Base-by-base conservation (phyloP, 2,113 vertebrate species). In the Hypanus sabinus region DNA sequence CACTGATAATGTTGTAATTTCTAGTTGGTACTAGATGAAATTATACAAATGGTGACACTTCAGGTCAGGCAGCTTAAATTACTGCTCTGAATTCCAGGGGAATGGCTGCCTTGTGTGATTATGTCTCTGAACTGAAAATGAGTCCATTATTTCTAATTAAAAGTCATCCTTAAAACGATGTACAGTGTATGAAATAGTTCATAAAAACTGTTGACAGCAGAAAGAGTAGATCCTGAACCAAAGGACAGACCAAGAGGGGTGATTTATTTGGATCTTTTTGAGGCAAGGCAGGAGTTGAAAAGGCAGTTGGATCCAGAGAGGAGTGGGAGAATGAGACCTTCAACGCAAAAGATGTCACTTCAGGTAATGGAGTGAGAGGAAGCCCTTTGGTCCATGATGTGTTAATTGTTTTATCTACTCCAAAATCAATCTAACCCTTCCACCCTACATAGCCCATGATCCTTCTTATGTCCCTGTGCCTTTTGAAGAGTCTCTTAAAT, bases 21-120 rank as follows among this genome's bases (percentile, higher is more conserved):
- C 85, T 18, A 90, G 85, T 33, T 60, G 65, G 57, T 65, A 90
- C 85, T 90, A 60, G 65, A 90, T 90, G 60, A 90, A 90, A 90
- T 90, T 90, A 90, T 90, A 90, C 60, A 90, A 90, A 90, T 90
- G 60, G 60, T 90, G 85, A 90, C 85, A 90, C 60, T 65, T 90
- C 60, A 33, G 85, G 85, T 90, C 85, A 90, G 85, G 65, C 85
- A 65, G 30, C 57, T 60, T 33, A 33, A 90, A 65, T 90, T 90
- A 90, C 14, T 68, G 30, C 60, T 65, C 85, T 65, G 60, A 90
- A 90, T 90, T 30, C 65, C 85, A 68, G 65, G 85, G 85, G 85
- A 90, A 90, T 68, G 85, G 33, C 85, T 90, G 85, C 60, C 85
- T n/a, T 68, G 30, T 65, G 85, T n/a, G 85, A 90, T 90, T 65